Evolutionary conservation across 2,113 vertebrate species (phyloP).

Genomic region (Seriola rivoliana): DNA sequence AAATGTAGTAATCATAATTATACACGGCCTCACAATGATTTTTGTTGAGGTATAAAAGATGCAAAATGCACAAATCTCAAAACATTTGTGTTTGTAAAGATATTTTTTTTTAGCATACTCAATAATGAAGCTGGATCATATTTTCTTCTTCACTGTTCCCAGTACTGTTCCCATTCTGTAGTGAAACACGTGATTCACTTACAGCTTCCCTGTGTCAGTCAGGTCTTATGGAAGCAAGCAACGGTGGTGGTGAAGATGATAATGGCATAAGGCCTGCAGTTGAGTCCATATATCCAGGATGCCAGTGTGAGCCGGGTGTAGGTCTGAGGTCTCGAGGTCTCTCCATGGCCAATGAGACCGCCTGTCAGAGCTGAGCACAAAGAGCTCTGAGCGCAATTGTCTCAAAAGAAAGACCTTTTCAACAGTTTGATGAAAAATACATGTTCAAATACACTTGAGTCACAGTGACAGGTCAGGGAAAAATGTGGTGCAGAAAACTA

Average conservation of each 20-base stretch:
- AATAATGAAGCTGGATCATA: background rate
- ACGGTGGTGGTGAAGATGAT: constrained; percentile 13
- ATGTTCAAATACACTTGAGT: constrained; percentile 52
- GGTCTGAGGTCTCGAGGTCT: constrained; percentile 20
- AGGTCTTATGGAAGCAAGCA: constrained; percentile 18
- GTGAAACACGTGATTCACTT: constrained; percentile 3
- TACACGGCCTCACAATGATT: background rate
- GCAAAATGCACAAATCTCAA: background rate
- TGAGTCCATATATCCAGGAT: constrained; percentile 16
- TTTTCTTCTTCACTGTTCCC: background rate
- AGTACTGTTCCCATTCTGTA: background rate
- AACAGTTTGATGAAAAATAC: constrained; percentile 72
- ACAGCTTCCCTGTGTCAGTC: constrained; percentile 12
- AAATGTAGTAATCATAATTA: background rate
- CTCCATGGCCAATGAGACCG: constrained; percentile 29
- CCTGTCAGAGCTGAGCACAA: constrained; percentile 53
- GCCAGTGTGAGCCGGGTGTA: constrained; percentile 35
- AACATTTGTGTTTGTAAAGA: background rate
- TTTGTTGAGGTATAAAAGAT: constrained; percentile 1
- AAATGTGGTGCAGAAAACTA: constrained; percentile 28
- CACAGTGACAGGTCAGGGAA: constrained; percentile 37
- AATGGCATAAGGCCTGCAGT: constrained; percentile 5
- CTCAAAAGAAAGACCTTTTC: constrained; percentile 57
- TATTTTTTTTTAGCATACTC: background rate
- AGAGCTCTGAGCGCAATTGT: constrained; percentile 32